A percentile compares a stretch with the other conserved stretches of the same genome.
Conservation (phyloP, 2,888 invertebrate genomes). For the Drosophila mercatorum region DNA sequence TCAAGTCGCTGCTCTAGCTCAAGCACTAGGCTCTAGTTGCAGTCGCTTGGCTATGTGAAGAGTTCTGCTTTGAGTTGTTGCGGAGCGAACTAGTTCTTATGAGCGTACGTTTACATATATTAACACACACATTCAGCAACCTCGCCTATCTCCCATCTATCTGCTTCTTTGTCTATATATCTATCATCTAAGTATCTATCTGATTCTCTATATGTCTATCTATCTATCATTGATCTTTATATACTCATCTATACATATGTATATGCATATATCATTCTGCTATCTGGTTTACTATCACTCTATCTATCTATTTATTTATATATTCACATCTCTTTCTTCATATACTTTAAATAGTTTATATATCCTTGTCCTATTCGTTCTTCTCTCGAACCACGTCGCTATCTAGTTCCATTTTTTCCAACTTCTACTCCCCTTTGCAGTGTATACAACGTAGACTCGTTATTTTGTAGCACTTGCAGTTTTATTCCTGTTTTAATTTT, state of each 20-base stretch:
- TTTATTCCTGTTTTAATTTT: constrained; percentile 34
- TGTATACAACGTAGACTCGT: constrained; percentile 33
- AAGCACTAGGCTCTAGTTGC: background rate
- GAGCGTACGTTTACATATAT: too few relatives aligned
- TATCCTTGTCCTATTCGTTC: background rate
- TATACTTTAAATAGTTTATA: background rate
- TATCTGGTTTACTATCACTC: too few relatives aligned
- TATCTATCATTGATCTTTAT: background rate
- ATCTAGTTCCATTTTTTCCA: background rate
- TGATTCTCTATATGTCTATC: background rate
- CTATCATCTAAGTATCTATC: too few relatives aligned
- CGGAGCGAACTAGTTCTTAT: too few relatives aligned
- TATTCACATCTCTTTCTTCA: background rate
- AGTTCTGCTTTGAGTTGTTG: too few relatives aligned
- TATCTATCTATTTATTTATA: too few relatives aligned
- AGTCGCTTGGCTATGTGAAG: constrained; percentile 6
- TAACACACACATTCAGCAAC: too few relatives aligned
- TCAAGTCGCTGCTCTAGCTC: constrained; percentile 32
- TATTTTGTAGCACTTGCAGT: constrained; percentile 19
- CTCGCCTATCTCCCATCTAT: too few relatives aligned
- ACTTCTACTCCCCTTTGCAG: background rate
- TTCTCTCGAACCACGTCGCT: background rate
- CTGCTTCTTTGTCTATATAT: too few relatives aligned
- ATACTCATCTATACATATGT: too few relatives aligned
- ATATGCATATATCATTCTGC: too few relatives aligned